Evolutionary conservation across 1,140 invertebrate species (phyloP).

Genomic region (Drosophila leontia): DNA sequence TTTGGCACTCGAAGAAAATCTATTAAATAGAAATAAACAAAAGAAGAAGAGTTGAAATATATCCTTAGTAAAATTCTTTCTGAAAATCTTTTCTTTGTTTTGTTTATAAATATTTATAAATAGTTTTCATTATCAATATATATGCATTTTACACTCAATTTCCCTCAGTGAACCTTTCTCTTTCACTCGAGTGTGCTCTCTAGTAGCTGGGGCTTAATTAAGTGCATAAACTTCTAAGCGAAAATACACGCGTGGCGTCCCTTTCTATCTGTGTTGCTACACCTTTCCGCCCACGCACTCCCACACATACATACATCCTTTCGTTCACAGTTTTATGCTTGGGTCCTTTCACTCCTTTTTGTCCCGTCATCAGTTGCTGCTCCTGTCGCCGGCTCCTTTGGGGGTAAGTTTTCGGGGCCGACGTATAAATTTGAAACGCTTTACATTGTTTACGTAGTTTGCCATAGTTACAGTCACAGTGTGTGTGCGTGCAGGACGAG

Average conservation of each 20-base stretch:
- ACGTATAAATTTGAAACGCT: conserved; percentile 76
- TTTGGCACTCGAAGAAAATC: conserved; percentile 8
- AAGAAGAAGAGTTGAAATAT: background rate
- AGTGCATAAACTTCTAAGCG: conserved; percentile 73
- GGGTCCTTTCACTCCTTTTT: conserved; percentile 28
- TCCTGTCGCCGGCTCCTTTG: conserved; percentile 49
- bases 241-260: conserved; percentile 52
- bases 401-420: conserved; percentile 60
- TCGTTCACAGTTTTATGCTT: conserved; percentile 28
- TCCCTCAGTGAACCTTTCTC: conserved; percentile 8
- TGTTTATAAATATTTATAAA: background rate
- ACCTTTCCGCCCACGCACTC: conserved; percentile 24
- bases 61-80: background rate
- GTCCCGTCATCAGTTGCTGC: conserved; percentile 61
- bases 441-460: conserved; percentile 80
- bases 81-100: background rate
- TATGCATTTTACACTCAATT: background rate
- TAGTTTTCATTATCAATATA: background rate
- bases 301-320: conserved; percentile 1
- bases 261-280: conserved; percentile 6
- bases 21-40: background rate
- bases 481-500: conserved; percentile 20
- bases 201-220: conserved; percentile 63
- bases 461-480: conserved; percentile 62
- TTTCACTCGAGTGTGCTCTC: conserved; percentile 19